A percentile compares a stretch with the other conserved stretches of the same genome.
These are phyloP conservation scores for Siphamia tubifer DNA, from an alignment of 2,113 vertebrate species.

Conservation along the genomic window DNA sequence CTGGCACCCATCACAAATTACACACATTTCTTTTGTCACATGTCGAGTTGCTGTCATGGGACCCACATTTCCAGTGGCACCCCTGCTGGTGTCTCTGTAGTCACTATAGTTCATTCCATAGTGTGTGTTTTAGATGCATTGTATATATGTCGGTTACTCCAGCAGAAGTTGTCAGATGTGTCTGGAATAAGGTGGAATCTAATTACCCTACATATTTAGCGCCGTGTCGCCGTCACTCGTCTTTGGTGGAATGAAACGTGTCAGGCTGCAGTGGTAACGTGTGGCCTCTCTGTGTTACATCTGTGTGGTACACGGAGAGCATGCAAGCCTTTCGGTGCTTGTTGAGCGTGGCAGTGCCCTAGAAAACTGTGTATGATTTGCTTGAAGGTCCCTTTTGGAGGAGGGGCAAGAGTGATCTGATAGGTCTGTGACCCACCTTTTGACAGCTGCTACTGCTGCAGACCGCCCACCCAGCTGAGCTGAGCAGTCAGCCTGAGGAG, in stretches of 20 bases:
- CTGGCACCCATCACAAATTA: slow-evolving; percentile 2
- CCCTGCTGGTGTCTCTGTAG: neutral
- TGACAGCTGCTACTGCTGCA: slow-evolving; percentile 61
- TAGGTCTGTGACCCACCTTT: slow-evolving; percentile 65
- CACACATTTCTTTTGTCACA: slow-evolving; percentile 7
- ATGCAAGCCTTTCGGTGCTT: neutral
- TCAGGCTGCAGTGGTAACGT: slow-evolving; percentile 17
- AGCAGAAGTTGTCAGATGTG: slow-evolving; percentile 26
- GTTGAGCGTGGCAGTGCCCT: slow-evolving; percentile 51
- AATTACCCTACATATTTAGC: slow-evolving; percentile 38
- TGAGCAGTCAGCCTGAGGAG: slow-evolving; percentile 31
- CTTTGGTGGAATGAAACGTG: neutral
- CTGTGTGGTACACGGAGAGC: neutral
- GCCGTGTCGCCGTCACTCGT: slow-evolving; percentile 25
- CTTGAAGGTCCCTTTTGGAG: slow-evolving; percentile 65
- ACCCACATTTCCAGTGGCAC: slow-evolving; percentile 7
- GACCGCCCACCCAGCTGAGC: slow-evolving; percentile 56
- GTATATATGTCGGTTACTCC: neutral
- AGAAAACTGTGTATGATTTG: slow-evolving; percentile 60
- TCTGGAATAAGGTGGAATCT: slow-evolving; percentile 25
- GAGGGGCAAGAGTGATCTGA: slow-evolving; percentile 66
- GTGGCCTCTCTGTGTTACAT: neutral
- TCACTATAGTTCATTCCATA: neutral
- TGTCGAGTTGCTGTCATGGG: neutral
- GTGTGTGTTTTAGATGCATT: neutral